Conservation (phyloP, 2,113 vertebrate genomes). For the Cavia porcellus region DNA sequence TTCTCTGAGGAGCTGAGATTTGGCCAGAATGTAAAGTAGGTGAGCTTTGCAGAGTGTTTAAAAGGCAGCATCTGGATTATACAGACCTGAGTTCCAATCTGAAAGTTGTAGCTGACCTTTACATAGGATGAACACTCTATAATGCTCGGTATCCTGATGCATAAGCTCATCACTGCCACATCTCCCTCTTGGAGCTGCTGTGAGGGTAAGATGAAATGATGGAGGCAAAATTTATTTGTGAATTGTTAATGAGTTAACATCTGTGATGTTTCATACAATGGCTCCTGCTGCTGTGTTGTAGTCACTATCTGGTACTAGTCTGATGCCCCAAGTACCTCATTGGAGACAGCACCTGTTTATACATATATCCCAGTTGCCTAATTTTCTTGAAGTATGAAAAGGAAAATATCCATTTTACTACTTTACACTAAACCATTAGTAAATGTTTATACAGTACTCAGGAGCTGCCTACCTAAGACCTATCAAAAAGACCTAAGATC, state of each 20-base stretch:
- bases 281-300: neutral
- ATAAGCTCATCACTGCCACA: neutral
- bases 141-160: neutral
- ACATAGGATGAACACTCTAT: neutral
- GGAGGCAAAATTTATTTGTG: neutral
- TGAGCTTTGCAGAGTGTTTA: neutral
- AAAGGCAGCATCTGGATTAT: neutral
- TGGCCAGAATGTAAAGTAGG: neutral
- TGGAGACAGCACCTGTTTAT: neutral
- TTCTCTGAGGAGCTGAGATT: neutral
- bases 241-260: neutral
- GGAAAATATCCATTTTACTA: constrained; percentile 23
- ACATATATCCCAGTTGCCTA: neutral
- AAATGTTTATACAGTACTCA: constrained; percentile 19
- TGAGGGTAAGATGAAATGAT: neutral
- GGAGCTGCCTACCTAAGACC: neutral
- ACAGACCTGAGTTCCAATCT: neutral
- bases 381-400: neutral
- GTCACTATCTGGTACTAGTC: neutral
- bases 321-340: neutral
- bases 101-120: neutral
- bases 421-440: constrained; percentile 22
- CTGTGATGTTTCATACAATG: neutral
- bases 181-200: neutral
- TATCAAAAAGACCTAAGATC: neutral